These are phyloP conservation scores for Erebia epiphron DNA, from an alignment of 2,888 invertebrate species.

Conservation along the genomic window DNA sequence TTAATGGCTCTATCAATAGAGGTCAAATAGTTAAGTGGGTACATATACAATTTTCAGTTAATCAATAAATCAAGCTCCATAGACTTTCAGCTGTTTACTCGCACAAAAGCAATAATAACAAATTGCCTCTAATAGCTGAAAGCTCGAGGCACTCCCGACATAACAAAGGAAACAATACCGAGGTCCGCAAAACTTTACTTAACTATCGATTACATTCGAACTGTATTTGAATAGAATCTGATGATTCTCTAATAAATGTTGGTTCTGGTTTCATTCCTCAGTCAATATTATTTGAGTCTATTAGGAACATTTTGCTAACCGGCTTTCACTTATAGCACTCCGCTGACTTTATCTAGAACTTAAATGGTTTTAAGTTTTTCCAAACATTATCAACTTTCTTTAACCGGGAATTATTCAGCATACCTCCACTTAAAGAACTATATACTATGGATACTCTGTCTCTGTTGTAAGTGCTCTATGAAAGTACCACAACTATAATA, in stretches of 20 bases:
- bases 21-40: background rate
- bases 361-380: no score
- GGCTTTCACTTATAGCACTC: no score
- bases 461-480: background rate
- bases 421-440: no score
- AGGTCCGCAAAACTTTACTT: conserved; percentile 39
- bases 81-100: conserved; percentile 30
- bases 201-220: conserved; percentile 39
- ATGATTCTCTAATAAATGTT: conserved; percentile 27
- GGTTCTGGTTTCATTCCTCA: conserved; percentile 22
- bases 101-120: conserved; percentile 40
- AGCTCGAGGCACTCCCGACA: conserved; percentile 35
- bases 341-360: no score
- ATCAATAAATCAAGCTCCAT: conserved; percentile 13
- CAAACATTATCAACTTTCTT: background rate
- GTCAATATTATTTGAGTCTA: background rate
- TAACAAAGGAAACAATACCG: conserved; percentile 42
- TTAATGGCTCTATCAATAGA: background rate
- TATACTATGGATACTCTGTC: no score
- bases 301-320: background rate
- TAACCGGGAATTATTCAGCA: background rate
- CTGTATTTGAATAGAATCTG: conserved; percentile 28
- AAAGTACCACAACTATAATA: conserved; percentile 9
- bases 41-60: background rate
- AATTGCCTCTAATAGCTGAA: conserved; percentile 40